These are phyloP conservation scores for Gobio gobio DNA, from an alignment of 2,113 vertebrate species.

Conservation along the genomic window DNA sequence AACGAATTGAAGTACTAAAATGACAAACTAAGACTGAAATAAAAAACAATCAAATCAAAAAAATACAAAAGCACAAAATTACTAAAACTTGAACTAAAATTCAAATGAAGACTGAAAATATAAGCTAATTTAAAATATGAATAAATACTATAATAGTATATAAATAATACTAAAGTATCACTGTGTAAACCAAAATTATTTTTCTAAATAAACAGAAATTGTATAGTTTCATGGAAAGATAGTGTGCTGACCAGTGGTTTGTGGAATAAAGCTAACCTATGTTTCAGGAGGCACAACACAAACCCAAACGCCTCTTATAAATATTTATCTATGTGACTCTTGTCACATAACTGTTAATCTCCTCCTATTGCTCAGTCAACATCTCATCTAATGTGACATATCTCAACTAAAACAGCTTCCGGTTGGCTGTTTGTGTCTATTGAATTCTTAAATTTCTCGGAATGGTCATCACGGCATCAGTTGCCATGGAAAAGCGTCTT, in stretches of 20 bases:
- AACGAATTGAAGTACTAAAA: no score
- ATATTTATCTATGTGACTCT: not conserved
- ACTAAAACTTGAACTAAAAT: not conserved
- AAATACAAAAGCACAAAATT: not conserved
- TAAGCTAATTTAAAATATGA: not conserved
- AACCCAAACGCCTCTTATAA: not conserved
- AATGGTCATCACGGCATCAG: constrained; percentile 22
- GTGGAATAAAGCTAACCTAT: not conserved
- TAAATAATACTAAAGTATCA: not conserved
- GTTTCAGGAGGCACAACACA: not conserved
- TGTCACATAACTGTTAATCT: not conserved
- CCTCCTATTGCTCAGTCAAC: not conserved
- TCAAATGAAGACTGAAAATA: not conserved
- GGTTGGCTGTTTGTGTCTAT: not conserved
- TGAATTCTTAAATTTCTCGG: constrained; percentile 37
- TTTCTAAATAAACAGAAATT: not conserved
- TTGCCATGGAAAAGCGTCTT: constrained; percentile 48
- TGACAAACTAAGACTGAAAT: not conserved
- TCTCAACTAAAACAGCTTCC: not conserved
- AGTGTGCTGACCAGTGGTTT: not conserved
- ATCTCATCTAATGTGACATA: not conserved
- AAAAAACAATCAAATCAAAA: not conserved
- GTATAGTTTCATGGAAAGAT: not conserved
- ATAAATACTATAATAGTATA: not conserved
- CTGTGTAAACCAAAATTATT: not conserved